Evolutionary conservation across 2,888 invertebrate genomes (phyloP).

Genomic region (Hydraecia micacea): DNA sequence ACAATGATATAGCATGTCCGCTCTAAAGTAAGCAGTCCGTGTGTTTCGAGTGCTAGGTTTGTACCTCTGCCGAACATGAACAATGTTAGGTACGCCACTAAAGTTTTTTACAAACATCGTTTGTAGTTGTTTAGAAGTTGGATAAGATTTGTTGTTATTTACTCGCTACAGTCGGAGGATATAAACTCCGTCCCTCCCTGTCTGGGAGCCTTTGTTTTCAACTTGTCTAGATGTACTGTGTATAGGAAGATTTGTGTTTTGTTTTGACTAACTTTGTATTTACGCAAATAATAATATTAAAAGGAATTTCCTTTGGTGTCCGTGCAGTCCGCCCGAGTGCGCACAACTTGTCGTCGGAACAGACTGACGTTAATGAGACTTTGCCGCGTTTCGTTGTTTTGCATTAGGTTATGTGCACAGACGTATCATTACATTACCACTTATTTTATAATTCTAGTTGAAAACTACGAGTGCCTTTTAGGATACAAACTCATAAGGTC

Average conservation of each 20-base stretch:
- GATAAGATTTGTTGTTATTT: slow-evolving; percentile 64
- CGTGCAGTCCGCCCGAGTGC: not conserved
- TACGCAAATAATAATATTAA: slow-evolving; percentile 7
- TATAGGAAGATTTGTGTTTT: slow-evolving; percentile 14
- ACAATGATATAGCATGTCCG: not conserved
- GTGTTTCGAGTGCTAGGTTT: slow-evolving; percentile 25
- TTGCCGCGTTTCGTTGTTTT: not conserved
- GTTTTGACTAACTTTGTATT: slow-evolving; percentile 40
- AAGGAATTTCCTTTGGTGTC: slow-evolving; percentile 4
- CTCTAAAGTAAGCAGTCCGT: not conserved
- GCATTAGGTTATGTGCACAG: not conserved
- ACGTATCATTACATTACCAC: not conserved
- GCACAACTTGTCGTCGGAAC: not conserved
- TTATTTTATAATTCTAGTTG: not conserved
- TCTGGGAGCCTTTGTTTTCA: slow-evolving; percentile 56
- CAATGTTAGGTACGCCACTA: slow-evolving; percentile 39
- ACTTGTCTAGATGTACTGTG: slow-evolving; percentile 18
- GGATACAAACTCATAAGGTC: not conserved
- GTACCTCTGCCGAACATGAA: slow-evolving; percentile 30
- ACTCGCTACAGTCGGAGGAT: slow-evolving; percentile 36
- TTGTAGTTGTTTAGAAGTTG: slow-evolving; percentile 54
- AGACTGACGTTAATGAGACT: not conserved
- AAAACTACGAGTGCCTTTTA: not conserved
- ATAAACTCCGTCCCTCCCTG: slow-evolving; percentile 46
- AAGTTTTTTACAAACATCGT: slow-evolving; percentile 59